Evolutionary conservation across 2,888 invertebrate genomes (phyloP), one percentile per base, ranked within the genome.

Genomic region (Smittia sp.): DNA sequence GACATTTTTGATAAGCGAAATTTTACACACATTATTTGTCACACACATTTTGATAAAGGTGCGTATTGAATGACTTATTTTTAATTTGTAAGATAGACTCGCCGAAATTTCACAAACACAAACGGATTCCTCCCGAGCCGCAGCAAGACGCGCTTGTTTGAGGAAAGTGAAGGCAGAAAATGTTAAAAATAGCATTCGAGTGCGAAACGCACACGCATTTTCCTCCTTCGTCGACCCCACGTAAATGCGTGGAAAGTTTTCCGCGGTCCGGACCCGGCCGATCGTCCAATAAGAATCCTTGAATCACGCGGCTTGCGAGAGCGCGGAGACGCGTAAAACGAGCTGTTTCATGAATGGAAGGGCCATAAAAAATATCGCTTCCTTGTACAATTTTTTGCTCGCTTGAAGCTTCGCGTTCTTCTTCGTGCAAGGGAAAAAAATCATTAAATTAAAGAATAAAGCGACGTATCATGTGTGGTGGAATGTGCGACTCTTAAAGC

Each of bases 11-110:
- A 68, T 68, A 68, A 68, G 68, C 68, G 68, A 68, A 68, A 68
- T 68, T 68, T 68, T 68, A 41, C 41, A 41, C 39, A 13, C 18
- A 68, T 24, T 6, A 27, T 15, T 58, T 58, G 58, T 58, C 32
- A 68, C 68, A 68, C 68, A 66, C 66, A 68, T 68, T 69, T 69
- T 69, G 52, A 69, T 69, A 69, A 54, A 69, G 69, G 69, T 69
- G 32, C 24, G 69, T 69, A 68, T 66, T n/a, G 11, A 20, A 18
- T n/a, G 32, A 3, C 9, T 32, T 32, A 32, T 32, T 32, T 46
- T 46, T 46, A 46, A 46, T 15, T 18, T 46, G 7, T 15, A 18
- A 46, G 11, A 15, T 46, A 4, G 4, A 46, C n/a, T 46, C 22
- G 15, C 18, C 7, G 22, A 18, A 20, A 20, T 58, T 20, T 9